A percentile compares a stretch with the other conserved stretches of the same genome.
These are phyloP conservation scores for Drosophila busckii DNA, from an alignment of 1,140 invertebrate species.

Conservation along the genomic window DNA sequence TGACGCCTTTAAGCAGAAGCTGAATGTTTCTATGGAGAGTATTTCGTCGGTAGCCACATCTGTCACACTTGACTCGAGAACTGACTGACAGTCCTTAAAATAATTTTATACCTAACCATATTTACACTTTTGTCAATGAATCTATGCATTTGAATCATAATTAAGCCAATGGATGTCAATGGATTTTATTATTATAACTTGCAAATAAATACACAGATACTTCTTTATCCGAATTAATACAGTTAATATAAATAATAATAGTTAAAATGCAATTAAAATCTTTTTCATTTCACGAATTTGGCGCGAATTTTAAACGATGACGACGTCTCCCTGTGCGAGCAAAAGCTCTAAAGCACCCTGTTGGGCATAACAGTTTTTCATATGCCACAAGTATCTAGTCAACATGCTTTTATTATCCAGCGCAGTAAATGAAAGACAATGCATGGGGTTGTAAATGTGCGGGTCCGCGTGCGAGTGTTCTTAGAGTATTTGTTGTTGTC, in stretches of 20 bases:
- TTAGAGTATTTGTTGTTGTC: constrained; percentile 2
- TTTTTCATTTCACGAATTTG: too few relatives aligned
- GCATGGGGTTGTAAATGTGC: constrained; percentile 6
- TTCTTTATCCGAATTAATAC: too few relatives aligned
- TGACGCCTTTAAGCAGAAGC: constrained; percentile 60
- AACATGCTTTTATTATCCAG: constrained; percentile 55
- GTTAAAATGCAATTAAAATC: too few relatives aligned
- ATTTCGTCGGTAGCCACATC: constrained; percentile 71
- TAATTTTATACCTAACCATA: not conserved
- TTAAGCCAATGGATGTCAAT: not conserved
- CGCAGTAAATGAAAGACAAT: constrained; percentile 22
- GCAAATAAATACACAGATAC: constrained; percentile 8
- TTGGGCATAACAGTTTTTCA: constrained; percentile 25
- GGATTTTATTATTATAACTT: constrained; percentile 11
- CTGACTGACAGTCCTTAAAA: constrained; percentile 48
- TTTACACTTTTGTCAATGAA: not conserved
- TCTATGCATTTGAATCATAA: too few relatives aligned
- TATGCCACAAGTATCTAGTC: constrained; percentile 21
- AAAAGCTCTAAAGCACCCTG: constrained; percentile 19
- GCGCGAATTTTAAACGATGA: constrained; percentile 5
- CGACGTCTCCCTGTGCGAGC: constrained; percentile 7
- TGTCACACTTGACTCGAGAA: constrained; percentile 52
- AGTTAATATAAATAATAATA: too few relatives aligned
- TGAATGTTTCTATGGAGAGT: constrained; percentile 67
- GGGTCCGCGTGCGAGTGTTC: not conserved